Base-by-base conservation (phyloP, 2,113 vertebrate genomes). In the Neodon shergylaensis region DNA sequence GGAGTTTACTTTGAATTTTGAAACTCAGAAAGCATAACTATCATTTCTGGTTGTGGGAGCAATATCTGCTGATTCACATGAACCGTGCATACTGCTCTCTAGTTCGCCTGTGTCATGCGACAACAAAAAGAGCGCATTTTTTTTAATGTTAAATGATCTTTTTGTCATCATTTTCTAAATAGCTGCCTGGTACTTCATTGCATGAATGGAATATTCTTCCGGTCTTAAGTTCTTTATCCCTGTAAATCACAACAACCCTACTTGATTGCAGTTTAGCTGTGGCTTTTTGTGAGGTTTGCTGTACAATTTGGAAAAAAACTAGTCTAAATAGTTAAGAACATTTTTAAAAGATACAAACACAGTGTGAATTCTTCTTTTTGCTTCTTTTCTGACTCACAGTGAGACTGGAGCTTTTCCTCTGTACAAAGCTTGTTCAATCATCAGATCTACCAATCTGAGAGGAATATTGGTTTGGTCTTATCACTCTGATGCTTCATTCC, bases 331-430 rank as follows among this genome's bases (percentile, higher is more conserved):
- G 66, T 87, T 68, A 28, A 70, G 2, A 95, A 5, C 39, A 52
- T 68, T 89, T 90, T 94, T 42, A 54, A 90, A 42, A 92, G 21
- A 58, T 81, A 72, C 21, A 52, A 89, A 81, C 44, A 70, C 19
- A 42, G 7, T 2, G 1, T 17, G 77, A n/a, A 52, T 36, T 66
- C 16, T 63, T 82, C 65, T 84, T 72, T 86, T 63, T 52, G 36
- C 42, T 87, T 95, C 36, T 68, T 92, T 92, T 73, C 52, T 47
- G 39, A n/a, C 90, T 82, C 65, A 81, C 44, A 93, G 89, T 49
- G 26, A 88, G 31, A 58, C 21, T 21, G 17, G 12, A 70, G n/a
- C 17, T 86, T 84, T 82, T 63, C 10, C 5, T 95, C 92, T 54
- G n/a, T 39, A 84, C 70, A 91, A 92, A 91, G 0, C 3, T 52